A percentile compares a stretch with the other conserved stretches of the same genome.
Evolutionary conservation across 2,888 invertebrate genomes (phyloP).

Genomic region (Lithophane semibrunnea): DNA sequence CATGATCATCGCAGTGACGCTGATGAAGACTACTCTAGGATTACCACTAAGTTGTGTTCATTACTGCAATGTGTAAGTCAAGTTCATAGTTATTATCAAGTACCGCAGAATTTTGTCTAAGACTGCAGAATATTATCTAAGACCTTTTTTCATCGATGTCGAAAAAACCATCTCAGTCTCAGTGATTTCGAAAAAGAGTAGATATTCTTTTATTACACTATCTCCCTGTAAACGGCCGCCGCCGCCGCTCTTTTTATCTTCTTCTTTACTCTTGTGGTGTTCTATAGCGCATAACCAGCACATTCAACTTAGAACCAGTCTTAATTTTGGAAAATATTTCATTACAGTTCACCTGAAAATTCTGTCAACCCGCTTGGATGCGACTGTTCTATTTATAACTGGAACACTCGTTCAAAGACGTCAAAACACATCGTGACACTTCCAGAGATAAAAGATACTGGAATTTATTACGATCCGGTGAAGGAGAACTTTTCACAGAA

Average conservation of each 20-base stretch:
- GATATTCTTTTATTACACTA: background rate
- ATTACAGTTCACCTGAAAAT: conserved; percentile 54
- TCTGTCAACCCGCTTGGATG: conserved; percentile 35
- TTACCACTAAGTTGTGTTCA: conserved; percentile 39
- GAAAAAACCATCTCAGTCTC: background rate
- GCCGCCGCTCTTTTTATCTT: background rate
- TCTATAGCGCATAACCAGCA: background rate
- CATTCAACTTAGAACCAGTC: background rate
- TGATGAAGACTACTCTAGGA: conserved; percentile 37
- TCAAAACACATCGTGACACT: background rate
- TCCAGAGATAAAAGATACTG: conserved; percentile 19
- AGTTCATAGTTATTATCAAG: background rate
- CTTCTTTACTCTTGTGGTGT: background rate
- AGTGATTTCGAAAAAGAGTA: background rate
- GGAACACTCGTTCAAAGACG: conserved; percentile 1
- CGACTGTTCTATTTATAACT: conserved; percentile 37
- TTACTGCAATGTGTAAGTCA: conserved; percentile 60
- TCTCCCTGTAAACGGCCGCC: no score
- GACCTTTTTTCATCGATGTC: background rate
- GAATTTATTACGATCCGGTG: conserved; percentile 33
- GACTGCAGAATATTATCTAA: background rate
- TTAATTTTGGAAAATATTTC: background rate
- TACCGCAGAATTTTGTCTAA: background rate
- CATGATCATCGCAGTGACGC: conserved; percentile 37
- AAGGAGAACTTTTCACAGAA: background rate